phyloP scores from a whole-genome alignment of 2,888 invertebrate species.

The Lasioglossum leucozonium region DNA sequence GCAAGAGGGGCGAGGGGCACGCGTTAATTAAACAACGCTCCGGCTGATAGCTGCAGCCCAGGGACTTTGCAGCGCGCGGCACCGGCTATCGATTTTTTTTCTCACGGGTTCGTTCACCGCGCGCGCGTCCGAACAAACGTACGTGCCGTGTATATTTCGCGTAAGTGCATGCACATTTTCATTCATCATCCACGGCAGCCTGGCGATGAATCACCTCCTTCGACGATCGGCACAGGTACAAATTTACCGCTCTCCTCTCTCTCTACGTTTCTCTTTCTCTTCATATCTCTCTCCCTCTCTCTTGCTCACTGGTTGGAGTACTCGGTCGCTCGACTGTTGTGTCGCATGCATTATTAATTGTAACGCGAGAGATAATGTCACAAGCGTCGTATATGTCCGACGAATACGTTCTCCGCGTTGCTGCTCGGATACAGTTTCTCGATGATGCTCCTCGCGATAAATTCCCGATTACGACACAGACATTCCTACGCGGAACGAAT shows the following conservation, averaged over 20 bases:
- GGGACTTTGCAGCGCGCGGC: not conserved
- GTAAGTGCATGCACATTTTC: slow-evolving; percentile 63
- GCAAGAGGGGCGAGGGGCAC: not conserved
- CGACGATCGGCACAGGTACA: slow-evolving; percentile 61
- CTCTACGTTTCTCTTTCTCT: slow-evolving; percentile 25
- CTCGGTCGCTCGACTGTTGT: slow-evolving; percentile 11
- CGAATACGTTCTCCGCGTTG: not conserved
- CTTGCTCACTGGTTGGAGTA: not conserved
- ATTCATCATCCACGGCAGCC: slow-evolving; percentile 66
- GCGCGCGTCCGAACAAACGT: slow-evolving; percentile 24
- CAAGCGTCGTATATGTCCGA: not conserved
- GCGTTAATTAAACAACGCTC: slow-evolving; percentile 14
- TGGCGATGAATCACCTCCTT: slow-evolving; percentile 70
- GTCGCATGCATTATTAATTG: slow-evolving; percentile 76
- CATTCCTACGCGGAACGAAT: slow-evolving; percentile 14
- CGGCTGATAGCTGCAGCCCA: not conserved
- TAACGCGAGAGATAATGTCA: slow-evolving; percentile 52
- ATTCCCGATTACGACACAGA: not conserved
- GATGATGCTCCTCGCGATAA: not conserved
- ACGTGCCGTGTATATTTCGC: slow-evolving; percentile 51
- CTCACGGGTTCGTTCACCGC: slow-evolving; percentile 53
- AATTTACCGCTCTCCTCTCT: slow-evolving; percentile 64
- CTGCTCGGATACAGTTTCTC: not conserved
- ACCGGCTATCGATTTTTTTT: slow-evolving; percentile 31
- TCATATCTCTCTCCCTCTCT: slow-evolving; percentile 45